Evolutionary conservation across 2,797 vertebrate genomes (phyloP).

Genomic region (Myioborus miniatus): DNA sequence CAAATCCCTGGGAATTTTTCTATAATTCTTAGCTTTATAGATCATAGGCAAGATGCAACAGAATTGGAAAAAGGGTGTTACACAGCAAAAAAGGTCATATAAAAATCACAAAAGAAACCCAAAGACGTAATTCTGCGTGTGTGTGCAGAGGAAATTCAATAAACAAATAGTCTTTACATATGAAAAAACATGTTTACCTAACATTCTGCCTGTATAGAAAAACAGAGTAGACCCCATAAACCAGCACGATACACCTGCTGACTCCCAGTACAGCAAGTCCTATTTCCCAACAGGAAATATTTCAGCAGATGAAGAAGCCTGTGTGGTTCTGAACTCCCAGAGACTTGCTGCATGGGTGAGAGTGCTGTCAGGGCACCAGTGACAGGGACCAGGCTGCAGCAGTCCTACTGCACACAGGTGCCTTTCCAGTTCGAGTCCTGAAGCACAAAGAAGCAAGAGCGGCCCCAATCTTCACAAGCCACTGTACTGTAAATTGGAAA

Average conservation of each 20-base stretch:
- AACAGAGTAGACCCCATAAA: background rate
- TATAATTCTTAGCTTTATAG: background rate
- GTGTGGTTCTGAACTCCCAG: background rate
- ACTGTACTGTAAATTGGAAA: background rate
- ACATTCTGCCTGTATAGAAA: background rate
- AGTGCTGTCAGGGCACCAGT: background rate
- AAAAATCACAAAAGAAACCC: background rate
- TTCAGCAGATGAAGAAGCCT: background rate
- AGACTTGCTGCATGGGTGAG: background rate
- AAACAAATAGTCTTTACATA: background rate
- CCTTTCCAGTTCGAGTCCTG: background rate
- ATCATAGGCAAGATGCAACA: background rate
- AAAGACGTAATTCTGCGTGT: background rate
- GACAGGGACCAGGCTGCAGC: background rate
- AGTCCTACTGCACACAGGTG: rapidly evolving
- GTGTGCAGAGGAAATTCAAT: background rate
- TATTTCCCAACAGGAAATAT: background rate
- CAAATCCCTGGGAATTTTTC: background rate
- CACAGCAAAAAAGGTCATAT: background rate
- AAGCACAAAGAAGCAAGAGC: background rate
- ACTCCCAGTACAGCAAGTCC: background rate
- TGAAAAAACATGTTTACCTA: background rate
- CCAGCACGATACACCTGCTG: rapidly evolving
- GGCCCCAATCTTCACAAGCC: background rate
- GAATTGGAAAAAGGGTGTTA: background rate